Evolutionary conservation across 2,888 invertebrate genomes (phyloP).

Genomic region (Gymnosoma rotundatum): DNA sequence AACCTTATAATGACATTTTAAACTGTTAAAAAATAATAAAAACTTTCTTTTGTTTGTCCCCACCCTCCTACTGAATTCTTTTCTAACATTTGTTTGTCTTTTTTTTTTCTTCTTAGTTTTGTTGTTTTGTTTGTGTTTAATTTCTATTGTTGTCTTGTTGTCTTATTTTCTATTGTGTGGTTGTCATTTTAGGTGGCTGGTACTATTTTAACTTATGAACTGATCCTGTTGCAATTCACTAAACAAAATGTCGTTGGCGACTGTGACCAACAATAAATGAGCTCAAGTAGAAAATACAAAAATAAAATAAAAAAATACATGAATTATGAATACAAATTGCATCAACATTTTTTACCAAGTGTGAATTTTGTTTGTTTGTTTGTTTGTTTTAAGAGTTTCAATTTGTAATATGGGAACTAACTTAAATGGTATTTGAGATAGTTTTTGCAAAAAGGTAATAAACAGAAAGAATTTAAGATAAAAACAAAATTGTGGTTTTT

Average conservation of each 20-base stretch:
- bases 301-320: neutral
- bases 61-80: neutral
- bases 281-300: neutral
- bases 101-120: neutral
- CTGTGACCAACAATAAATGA: conserved; percentile 72
- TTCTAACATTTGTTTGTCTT: neutral
- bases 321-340: neutral
- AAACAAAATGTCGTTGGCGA: conserved; percentile 77
- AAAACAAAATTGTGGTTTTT: no score
- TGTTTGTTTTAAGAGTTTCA: no score
- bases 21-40: conserved; percentile 7
- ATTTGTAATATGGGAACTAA: no score
- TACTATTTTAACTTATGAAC: conserved; percentile 84
- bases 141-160: conserved; percentile 24
- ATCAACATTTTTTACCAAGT: neutral
- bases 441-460: no score
- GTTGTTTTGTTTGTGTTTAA: conserved; percentile 1
- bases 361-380: no score
- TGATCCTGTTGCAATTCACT: conserved; percentile 84
- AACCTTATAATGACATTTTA: conserved; percentile 32
- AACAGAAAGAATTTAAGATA: no score
- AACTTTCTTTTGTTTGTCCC: conserved; percentile 11
- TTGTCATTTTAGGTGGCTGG: conserved; percentile 83
- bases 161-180: conserved; percentile 3
- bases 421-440: no score